Conservation (phyloP, 1,140 invertebrate genomes). For the Camponotus pennsylvanicus region DNA sequence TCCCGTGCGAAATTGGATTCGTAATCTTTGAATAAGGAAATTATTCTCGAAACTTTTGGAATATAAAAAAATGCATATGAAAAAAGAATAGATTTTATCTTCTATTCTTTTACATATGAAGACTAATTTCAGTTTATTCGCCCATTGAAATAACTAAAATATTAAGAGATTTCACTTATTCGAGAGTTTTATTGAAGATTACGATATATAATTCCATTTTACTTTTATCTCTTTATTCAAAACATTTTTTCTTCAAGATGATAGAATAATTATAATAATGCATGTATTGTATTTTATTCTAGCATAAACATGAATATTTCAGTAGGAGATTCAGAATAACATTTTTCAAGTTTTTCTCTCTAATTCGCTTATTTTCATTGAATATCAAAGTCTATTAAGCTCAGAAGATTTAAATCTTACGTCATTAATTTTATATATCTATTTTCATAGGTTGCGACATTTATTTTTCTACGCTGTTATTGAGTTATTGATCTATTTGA, state of each 20-base stretch:
- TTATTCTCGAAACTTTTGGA: not conserved
- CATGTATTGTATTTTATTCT: too few species aligned
- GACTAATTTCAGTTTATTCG: not conserved
- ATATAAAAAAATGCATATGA: not conserved
- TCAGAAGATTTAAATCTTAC: too few species aligned
- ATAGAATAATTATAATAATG: not conserved
- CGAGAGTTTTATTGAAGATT: not conserved
- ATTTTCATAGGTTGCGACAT: not conserved
- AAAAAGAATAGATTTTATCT: not conserved
- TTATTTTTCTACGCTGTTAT: not conserved
- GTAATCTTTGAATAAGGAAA: not conserved
- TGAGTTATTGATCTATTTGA: not conserved
- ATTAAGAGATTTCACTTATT: not conserved
- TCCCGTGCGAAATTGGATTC: conserved; percentile 19
- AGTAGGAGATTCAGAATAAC: not conserved
- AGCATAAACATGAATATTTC: not conserved
- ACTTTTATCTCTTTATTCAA: not conserved
- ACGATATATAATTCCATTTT: conserved; percentile 3
- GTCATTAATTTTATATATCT: not conserved
- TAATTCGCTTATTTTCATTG: not conserved
- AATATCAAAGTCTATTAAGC: too few species aligned
- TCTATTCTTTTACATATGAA: not conserved
- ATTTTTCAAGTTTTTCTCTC: not conserved
- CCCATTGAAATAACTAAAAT: not conserved
- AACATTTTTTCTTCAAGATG: not conserved